Base-by-base conservation (phyloP, 37 sponge, comb jelly and placozoan genomes). In the Geodia barretti region DNA sequence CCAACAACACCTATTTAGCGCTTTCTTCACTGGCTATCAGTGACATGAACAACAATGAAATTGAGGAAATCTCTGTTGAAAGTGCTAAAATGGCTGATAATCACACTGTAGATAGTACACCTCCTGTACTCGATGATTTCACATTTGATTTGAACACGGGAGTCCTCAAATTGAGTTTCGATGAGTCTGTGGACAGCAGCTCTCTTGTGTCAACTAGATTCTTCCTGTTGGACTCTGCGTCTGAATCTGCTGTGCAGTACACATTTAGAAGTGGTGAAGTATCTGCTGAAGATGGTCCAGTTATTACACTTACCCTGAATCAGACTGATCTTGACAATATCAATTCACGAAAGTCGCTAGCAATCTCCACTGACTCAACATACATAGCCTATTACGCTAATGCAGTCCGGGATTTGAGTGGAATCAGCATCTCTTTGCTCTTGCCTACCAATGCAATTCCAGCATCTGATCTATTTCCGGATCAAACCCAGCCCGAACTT, bases 131-230 rank as follows among this genome's bases (percentile, higher is more conserved):
- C 8, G 34, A 24, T 23, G 41, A 60, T 26, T 90, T 88, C 60
- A 81, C 60, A 37, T 72, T 96, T 62, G 92, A 96, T 67, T 79
- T 95, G 23, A 91, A 95, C 68, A 79, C 80, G 60, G 95, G 95
- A 2, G 31, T 77, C 1, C 60, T 91, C 20, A 25, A 68, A 2
- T 64, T 95, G 25, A 85, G 65, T 4, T 95, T 95, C 80, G 79
- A 84, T 39, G 95, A 95, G 39, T 85, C 86, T 21, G 89, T 95
- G 9, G 61, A 73, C 40, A 85, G 78, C 26, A 31, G 63, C 0
- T 77, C 89, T 14, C 59, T 86, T 9, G 33, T 79, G 17, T 80
- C 83, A 3, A 58, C 39, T 26, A 35, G 42, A 1, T 78, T 95
- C 43, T 64, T 47, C 37, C 63, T 95, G 31, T 32, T 81, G 25